Evolutionary conservation across 2,797 vertebrate species (phyloP).

Genomic region (Epinephelus coioides): DNA sequence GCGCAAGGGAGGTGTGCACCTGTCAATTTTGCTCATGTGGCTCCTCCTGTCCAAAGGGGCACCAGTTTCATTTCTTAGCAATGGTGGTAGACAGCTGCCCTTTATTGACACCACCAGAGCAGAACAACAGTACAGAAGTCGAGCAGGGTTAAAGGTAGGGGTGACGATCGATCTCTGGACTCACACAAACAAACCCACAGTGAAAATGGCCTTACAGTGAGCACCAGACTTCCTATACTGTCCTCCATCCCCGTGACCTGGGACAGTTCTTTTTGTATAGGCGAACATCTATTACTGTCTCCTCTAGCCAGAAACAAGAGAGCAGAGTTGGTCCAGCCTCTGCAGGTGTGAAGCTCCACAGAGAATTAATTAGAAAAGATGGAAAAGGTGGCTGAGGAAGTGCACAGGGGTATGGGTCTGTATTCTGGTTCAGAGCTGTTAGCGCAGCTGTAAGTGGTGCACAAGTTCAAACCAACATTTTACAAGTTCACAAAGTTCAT

Average conservation of each 20-base stretch:
- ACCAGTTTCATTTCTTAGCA: constrained; percentile 10
- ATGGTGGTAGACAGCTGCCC: background rate
- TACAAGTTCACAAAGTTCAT: constrained; percentile 74
- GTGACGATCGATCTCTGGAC: constrained; percentile 23
- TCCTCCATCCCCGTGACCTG: constrained; percentile 55
- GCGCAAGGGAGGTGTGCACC: background rate
- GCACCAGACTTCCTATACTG: constrained; percentile 18
- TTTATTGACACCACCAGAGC: constrained; percentile 3
- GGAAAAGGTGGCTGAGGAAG: constrained; percentile 68
- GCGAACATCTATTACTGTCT: constrained; percentile 76
- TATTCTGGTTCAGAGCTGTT: constrained; percentile 60
- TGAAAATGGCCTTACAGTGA: constrained; percentile 21
- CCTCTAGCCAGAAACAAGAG: constrained; percentile 61
- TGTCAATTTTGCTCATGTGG: constrained; percentile 5
- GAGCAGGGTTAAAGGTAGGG: constrained; percentile 23
- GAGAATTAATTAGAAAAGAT: constrained; percentile 79
- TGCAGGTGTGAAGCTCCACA: constrained; percentile 66
- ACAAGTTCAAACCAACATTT: constrained; percentile 78
- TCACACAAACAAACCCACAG: constrained; percentile 25
- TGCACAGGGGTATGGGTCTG: constrained; percentile 34
- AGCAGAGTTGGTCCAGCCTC: constrained; percentile 52
- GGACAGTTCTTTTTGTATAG: constrained; percentile 49
- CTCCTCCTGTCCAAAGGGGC: constrained; percentile 21
- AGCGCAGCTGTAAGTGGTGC: constrained; percentile 50
- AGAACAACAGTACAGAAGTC: constrained; percentile 17